Evolutionary conservation across 2,113 vertebrate species (phyloP).

Genomic region (Pollachius pollachius): DNA sequence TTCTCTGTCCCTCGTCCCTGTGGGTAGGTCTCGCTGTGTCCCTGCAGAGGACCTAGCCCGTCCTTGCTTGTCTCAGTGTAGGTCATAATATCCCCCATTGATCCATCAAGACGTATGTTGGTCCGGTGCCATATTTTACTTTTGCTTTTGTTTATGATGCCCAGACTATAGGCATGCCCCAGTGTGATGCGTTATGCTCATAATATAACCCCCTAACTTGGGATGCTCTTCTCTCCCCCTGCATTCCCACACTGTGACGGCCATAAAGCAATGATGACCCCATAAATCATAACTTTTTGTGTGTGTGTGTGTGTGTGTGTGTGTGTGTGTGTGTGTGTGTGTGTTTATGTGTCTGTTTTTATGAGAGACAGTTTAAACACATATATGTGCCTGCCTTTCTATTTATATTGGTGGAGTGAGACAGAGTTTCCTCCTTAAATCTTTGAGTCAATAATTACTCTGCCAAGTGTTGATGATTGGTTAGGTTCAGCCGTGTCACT

Average conservation of each 20-base stretch:
- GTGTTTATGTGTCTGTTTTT: not conserved
- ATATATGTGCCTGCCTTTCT: not conserved
- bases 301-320: conserved; percentile 6
- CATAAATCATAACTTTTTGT: conserved; percentile 38
- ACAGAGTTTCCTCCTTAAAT: not conserved
- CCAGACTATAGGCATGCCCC: conserved; percentile 7
- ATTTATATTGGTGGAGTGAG: not conserved
- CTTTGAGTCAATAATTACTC: not conserved
- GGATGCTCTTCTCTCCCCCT: conserved; percentile 38
- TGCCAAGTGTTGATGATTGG: not conserved
- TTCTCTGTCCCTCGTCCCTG: too few species aligned
- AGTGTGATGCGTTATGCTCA: conserved; percentile 44
- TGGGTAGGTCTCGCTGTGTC: too few species aligned
- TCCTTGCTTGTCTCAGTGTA: conserved; percentile 5
- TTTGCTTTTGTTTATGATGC: conserved; percentile 19
- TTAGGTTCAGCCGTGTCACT: too few species aligned
- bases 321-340: not conserved
- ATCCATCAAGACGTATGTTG: conserved; percentile 12
- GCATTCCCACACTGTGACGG: conserved; percentile 3
- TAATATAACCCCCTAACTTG: conserved; percentile 34
- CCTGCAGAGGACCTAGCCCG: too few species aligned
- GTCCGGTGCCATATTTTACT: not conserved
- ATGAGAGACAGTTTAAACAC: not conserved
- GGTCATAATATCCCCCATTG: conserved; percentile 21
- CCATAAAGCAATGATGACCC: conserved; percentile 37